Base-by-base conservation (phyloP, 2,888 invertebrate genomes). In the Parelbella ahira region DNA sequence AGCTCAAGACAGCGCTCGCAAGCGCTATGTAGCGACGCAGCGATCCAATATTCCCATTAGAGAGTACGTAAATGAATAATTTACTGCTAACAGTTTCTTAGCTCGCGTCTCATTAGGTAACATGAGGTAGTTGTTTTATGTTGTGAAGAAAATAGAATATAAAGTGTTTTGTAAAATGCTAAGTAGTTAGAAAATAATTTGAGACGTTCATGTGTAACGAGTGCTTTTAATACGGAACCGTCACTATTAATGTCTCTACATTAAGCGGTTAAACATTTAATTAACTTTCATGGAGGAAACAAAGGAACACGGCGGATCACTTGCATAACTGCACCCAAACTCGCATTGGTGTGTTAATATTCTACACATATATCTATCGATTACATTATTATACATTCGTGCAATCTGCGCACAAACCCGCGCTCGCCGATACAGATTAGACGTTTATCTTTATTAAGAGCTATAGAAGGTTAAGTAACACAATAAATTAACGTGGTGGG, bases 31-130 rank as follows among this genome's bases (percentile, higher is more conserved):
- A 32, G 39, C 37, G 47, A 37, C 25, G 43, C 33, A 30, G 53
- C 57, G 58, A 74, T 60, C 63, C 56, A 67, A 69, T 62, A 69
- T 61, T 73, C 64, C 68, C 75, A 75, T 75, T 75, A 75, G 66
- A 58, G 61, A 58, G 42, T 50, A 33, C 15, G 34, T 43, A 44
- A 38, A 46, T 42, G 27, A 41, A 44, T 54, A 53, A 57, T 56
- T 57, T 50, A 51, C 32, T 3, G 39, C 42, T 29, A 29, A 36
- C 42, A 36, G 34, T 42, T 28, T 28, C 42, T 36, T 19, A 12
- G 34, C 28, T 28, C 18, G 34, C 36, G 28, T 42, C 42, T 36
- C 42, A 42, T 42, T 42, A 42, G 42, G 42, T 34, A 42, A 42
- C 42, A 23, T 12, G 34, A 21, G 21, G 41, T 37, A 15, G 28